These are phyloP conservation scores for Eufriesea mexicana DNA, from an alignment of 1,140 invertebrate species.

Conservation along the genomic window DNA sequence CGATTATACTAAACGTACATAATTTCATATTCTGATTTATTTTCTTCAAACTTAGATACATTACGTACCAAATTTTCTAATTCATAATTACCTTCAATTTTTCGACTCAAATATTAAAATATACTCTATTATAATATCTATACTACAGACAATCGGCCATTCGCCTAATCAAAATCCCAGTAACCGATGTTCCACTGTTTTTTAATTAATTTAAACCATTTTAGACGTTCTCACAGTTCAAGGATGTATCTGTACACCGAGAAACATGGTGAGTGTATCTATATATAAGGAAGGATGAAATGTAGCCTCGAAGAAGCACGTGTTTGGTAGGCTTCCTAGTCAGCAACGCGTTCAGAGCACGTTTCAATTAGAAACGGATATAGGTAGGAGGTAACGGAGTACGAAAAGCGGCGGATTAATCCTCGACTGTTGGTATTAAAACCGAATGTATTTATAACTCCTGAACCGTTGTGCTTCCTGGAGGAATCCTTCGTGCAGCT, in stretches of 20 bases:
- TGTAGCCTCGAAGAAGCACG: not conserved
- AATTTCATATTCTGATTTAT: too few relatives aligned
- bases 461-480: constrained; percentile 20
- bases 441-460: constrained; percentile 66
- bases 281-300: not conserved
- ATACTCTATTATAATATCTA: too few relatives aligned
- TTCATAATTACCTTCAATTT: too few relatives aligned
- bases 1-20: too few relatives aligned
- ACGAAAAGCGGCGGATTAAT: constrained; percentile 52
- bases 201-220: too few relatives aligned
- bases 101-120: too few relatives aligned
- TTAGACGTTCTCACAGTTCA: too few relatives aligned
- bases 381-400: not conserved
- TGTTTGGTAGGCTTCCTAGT: constrained; percentile 5
- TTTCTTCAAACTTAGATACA: too few relatives aligned
- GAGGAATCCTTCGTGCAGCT: constrained; percentile 27
- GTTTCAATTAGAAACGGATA: constrained; percentile 36
- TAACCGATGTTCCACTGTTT: too few relatives aligned
- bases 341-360: not conserved
- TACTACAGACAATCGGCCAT: too few relatives aligned
- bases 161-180: too few relatives aligned
- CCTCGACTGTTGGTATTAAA: constrained; percentile 63
- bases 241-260: not conserved
- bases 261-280: not conserved
- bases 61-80: too few relatives aligned